Evolutionary conservation across 1,140 invertebrate species (phyloP), one percentile per base, ranked within the genome.

Genomic region (Heliconius melpomene): DNA sequence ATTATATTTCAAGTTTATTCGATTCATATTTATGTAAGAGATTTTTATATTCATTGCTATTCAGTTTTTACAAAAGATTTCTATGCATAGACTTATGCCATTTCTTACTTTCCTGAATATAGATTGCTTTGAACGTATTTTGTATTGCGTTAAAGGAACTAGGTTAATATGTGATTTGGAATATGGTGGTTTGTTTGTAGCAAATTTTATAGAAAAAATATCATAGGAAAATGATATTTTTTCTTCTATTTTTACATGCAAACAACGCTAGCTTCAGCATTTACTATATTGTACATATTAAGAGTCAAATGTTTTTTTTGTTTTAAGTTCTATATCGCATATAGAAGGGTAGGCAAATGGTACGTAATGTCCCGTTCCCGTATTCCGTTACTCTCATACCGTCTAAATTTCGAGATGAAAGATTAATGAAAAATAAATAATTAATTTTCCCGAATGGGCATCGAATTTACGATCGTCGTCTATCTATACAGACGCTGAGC

Each of bases 31-130:
- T 66, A 66, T 66, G 13, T 66, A 66, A 2, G 60, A 66, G 60
- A 29, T 66, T 66, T 66, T 16, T 66, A 16, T 66, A 66, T 66
- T 66, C 60, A 66, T 66, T 66, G 60, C 60, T 16, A 29, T 66
- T 66, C 60, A 26, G 26, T 72, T 72, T 72, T 72, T 72, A 72
- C 71, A 72, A 72, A 72, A 72, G 71, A 38, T 72, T 72, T 72
- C 71, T 72, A 72, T 72, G 71, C 71, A 72, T 72, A 72, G 71
- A 72, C 36, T 72, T 72, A 38, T 72, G 29, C 32, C 71, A 38
- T 72, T 72, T 26, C 71, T 72, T 32, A 72, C 9, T 36, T 38
- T 72, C n/a, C 29, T 72, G 71, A 38, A 72, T 72, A 72, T 38
- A 72, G 36, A 72, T 72, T 72, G 36, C 71, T 72, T 72, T 38